Conservation (phyloP, 2,797 vertebrate species). For the Chelonia mydas region DNA sequence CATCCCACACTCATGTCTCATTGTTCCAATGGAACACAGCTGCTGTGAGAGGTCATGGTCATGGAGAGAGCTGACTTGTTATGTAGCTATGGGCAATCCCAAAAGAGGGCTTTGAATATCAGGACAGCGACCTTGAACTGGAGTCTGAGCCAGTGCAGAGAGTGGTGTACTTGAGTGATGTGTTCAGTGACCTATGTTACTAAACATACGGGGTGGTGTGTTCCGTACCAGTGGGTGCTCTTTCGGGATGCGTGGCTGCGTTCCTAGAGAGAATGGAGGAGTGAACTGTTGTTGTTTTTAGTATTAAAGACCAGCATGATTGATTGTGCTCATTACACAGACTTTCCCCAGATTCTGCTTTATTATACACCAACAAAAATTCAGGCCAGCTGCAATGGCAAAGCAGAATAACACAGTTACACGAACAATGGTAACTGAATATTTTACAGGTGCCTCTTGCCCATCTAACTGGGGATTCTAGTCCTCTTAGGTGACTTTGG, state of each 20-base stretch:
- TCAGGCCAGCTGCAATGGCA: background rate
- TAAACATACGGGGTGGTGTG: background rate
- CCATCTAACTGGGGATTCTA: background rate
- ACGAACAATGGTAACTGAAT: background rate
- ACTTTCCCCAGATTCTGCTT: background rate
- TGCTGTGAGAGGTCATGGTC: background rate
- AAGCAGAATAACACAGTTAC: background rate
- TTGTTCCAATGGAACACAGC: background rate
- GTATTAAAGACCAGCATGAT: background rate
- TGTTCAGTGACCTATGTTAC: background rate
- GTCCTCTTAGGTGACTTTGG: background rate
- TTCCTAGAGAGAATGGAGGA: background rate
- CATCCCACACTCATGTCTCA: background rate
- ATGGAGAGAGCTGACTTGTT: background rate
- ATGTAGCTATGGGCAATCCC: background rate
- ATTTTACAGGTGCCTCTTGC: background rate
- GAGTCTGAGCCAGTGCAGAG: background rate
- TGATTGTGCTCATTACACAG: background rate
- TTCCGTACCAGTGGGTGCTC: background rate
- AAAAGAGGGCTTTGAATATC: background rate
- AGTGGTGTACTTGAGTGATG: background rate
- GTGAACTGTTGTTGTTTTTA: background rate
- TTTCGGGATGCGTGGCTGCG: background rate
- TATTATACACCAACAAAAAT: background rate
- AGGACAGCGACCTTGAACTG: background rate